These are phyloP conservation scores for Meloidogyne hapla DNA, from an alignment of 1,140 invertebrate species.

Conservation along the genomic window DNA sequence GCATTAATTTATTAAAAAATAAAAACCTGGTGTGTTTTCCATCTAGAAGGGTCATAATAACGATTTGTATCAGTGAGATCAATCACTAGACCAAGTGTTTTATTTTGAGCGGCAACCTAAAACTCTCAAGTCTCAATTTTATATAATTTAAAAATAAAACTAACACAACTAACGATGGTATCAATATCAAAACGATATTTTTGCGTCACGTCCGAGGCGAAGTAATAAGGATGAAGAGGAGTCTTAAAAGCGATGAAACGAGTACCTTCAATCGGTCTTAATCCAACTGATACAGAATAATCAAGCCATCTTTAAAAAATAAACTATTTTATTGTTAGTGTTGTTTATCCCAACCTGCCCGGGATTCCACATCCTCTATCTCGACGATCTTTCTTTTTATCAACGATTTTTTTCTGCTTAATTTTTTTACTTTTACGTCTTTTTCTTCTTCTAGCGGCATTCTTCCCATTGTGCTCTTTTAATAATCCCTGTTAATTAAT, in stretches of 20 bases:
- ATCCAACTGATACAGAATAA: conserved; percentile 66
- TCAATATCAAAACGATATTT: conserved; percentile 21
- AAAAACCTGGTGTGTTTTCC: neutral
- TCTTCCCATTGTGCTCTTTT: neutral
- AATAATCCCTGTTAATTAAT: too few relatives aligned
- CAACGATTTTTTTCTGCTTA: neutral
- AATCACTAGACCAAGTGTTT: conserved; percentile 70
- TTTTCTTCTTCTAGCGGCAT: neutral
- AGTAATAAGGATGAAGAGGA: conserved; percentile 68
- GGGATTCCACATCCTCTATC: neutral
- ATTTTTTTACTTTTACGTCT: neutral
- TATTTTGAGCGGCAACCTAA: conserved; percentile 43
- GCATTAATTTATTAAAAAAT: neutral
- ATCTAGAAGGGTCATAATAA: conserved; percentile 69
- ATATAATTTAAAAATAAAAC: neutral
- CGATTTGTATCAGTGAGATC: conserved; percentile 73
- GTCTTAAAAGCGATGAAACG: conserved; percentile 76
- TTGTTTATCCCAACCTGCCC: neutral
- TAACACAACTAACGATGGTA: conserved; percentile 1
- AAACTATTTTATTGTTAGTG: too few relatives aligned
- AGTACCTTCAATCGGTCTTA: conserved; percentile 70
- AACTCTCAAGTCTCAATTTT: too few relatives aligned
- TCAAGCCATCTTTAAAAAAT: conserved; percentile 18
- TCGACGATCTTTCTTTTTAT: neutral
- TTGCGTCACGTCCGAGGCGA: neutral